These are phyloP conservation scores for Orthonyx spaldingii DNA, from an alignment of 2,113 vertebrate genomes.

Conservation along the genomic window DNA sequence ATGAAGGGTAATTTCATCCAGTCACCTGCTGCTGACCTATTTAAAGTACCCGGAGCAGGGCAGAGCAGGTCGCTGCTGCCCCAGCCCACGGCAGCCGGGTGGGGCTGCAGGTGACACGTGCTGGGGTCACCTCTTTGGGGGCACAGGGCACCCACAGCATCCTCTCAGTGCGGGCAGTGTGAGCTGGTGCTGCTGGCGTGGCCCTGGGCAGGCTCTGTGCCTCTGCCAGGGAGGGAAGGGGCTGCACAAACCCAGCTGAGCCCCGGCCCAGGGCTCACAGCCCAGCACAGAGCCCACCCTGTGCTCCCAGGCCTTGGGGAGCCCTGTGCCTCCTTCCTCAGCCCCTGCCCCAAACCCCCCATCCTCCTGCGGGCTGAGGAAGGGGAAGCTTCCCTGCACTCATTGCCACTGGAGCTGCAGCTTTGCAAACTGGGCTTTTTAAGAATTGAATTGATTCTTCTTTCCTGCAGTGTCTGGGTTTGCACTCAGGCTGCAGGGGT, in stretches of 20 bases:
- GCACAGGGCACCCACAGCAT: neutral
- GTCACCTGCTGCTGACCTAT: conserved; percentile 57
- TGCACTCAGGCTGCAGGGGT: neutral
- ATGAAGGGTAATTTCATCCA: conserved; percentile 44
- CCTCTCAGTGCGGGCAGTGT: fast-evolving
- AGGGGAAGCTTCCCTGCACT: neutral
- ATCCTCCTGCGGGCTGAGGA: fast-evolving
- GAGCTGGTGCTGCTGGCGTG: neutral
- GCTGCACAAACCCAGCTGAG: neutral
- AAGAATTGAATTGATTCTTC: neutral
- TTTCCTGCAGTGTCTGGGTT: neutral
- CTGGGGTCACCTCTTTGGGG: neutral
- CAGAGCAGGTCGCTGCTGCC: neutral
- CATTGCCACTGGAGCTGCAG: neutral
- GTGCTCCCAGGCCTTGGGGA: neutral
- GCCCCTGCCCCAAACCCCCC: no score
- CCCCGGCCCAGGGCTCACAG: fast-evolving
- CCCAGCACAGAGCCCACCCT: neutral
- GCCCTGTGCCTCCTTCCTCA: neutral
- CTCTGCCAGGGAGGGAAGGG: no score
- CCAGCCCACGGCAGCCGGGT: neutral
- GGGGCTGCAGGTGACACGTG: neutral
- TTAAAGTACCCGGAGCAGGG: neutral
- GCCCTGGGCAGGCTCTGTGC: neutral
- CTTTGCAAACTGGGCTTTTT: neutral